Percentiles rank a stretch among this genome's conserved stretches.
phyloP scores from a whole-genome alignment of 2,888 invertebrate genomes.

The Papilio demoleus region DNA sequence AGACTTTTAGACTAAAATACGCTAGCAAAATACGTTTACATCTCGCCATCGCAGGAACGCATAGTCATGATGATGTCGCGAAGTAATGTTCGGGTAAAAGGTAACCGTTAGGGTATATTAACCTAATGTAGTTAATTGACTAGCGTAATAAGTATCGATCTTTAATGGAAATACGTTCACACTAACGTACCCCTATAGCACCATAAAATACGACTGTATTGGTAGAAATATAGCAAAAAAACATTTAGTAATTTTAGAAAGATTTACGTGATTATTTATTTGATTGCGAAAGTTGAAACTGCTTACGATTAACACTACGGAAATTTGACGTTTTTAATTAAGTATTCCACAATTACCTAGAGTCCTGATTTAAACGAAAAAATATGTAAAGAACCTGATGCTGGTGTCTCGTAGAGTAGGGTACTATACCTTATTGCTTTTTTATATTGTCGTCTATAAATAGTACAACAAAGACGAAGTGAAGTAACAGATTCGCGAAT shows the following conservation, averaged over 20 bases:
- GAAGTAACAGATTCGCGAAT: background rate
- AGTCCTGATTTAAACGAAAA: no score
- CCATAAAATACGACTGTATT: background rate
- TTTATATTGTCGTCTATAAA: background rate
- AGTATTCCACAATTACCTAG: no score
- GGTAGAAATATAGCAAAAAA: background rate
- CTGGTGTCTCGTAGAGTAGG: no score
- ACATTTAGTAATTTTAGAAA: no score
- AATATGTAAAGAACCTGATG: no score
- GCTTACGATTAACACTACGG: no score
- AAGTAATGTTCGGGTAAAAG: conserved; percentile 11
- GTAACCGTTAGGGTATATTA: conserved; percentile 20
- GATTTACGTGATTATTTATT: no score
- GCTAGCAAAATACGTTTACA: conserved; percentile 19
- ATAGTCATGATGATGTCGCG: conserved; percentile 18
- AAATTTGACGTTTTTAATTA: no score
- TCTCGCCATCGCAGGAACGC: conserved; percentile 19
- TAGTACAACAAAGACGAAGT: background rate
- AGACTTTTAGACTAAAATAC: conserved; percentile 40
- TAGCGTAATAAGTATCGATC: conserved; percentile 15
- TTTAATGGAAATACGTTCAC: conserved; percentile 9
- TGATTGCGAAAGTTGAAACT: no score
- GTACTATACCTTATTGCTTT: background rate
- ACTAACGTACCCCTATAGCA: background rate
- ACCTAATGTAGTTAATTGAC: conserved; percentile 32